Conservation (phyloP, 2,797 vertebrate species). For the Acanthornis magna region DNA sequence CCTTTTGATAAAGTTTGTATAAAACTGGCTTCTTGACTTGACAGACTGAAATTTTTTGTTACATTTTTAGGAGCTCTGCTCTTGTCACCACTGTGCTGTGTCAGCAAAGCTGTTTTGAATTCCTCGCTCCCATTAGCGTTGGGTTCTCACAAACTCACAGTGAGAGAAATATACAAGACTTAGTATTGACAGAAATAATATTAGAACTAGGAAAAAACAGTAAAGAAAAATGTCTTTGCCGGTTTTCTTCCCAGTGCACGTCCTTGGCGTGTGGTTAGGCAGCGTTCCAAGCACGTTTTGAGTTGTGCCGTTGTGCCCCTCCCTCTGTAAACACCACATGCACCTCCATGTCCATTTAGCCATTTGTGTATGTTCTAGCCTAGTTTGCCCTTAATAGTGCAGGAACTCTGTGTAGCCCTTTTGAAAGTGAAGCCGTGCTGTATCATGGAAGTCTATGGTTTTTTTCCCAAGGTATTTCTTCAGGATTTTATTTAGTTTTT, state of each 20-base stretch:
- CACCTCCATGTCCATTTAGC: conserved; percentile 44
- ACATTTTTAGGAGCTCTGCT: background rate
- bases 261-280: background rate
- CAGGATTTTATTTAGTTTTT: background rate
- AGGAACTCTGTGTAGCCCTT: conserved; percentile 71
- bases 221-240: background rate
- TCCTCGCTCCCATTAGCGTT: background rate
- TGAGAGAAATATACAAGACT: background rate
- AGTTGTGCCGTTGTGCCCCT: conserved; percentile 1
- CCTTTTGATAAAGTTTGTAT: background rate
- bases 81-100: background rate
- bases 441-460: background rate
- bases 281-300: background rate
- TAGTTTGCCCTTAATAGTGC: conserved; percentile 80
- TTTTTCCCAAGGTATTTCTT: background rate
- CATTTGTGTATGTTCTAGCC: conserved; percentile 71
- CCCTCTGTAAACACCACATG: background rate
- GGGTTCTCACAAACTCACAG: background rate
- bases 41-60: background rate
- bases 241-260: background rate
- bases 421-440: conserved; percentile 43
- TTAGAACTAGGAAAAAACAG: conserved; percentile 10
- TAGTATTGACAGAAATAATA: background rate
- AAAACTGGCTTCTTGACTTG: background rate
- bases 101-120: background rate